Percentiles rank a stretch among this genome's conserved stretches.
These are phyloP conservation scores for Uropetala carovei DNA, from an alignment of 2,888 invertebrate species.

Conservation along the genomic window DNA sequence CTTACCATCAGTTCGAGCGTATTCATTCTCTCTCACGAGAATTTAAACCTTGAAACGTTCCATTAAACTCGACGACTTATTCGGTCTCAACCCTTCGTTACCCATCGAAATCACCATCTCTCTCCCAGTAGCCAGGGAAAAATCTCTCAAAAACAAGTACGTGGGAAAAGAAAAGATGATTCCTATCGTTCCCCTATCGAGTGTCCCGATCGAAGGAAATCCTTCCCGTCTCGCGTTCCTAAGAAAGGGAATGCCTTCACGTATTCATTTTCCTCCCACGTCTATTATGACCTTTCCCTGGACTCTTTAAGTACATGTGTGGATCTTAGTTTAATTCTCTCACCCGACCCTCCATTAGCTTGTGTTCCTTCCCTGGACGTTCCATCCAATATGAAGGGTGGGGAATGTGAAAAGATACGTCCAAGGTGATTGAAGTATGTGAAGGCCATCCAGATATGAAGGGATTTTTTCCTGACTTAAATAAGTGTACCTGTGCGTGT, in stretches of 20 bases:
- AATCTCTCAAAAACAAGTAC: conserved; percentile 17
- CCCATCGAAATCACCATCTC: not conserved
- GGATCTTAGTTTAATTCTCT: not conserved
- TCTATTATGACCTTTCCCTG: not conserved
- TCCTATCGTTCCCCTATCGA: not conserved
- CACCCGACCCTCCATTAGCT: not conserved
- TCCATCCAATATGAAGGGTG: too few relatives aligned
- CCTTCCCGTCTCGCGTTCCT: not conserved
- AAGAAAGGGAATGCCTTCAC: not conserved
- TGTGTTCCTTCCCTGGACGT: too few relatives aligned
- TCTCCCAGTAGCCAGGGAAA: not conserved
- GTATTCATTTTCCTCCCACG: not conserved
- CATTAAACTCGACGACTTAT: not conserved
- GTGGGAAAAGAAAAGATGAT: not conserved
- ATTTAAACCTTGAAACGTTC: not conserved
- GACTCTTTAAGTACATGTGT: not conserved
- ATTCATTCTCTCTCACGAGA: conserved; percentile 28
- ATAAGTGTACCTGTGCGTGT: too few relatives aligned
- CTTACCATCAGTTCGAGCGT: not conserved
- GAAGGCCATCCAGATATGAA: too few relatives aligned
- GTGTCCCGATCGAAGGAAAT: not conserved
- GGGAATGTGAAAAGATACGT: too few relatives aligned
- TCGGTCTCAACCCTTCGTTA: conserved; percentile 6
- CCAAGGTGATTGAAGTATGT: too few relatives aligned
- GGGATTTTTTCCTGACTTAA: too few relatives aligned